A percentile compares a stretch with the other conserved stretches of the same genome.
phyloP scores from a whole-genome alignment of 2,113 vertebrate genomes.

The Centrocercus urophasianus region DNA sequence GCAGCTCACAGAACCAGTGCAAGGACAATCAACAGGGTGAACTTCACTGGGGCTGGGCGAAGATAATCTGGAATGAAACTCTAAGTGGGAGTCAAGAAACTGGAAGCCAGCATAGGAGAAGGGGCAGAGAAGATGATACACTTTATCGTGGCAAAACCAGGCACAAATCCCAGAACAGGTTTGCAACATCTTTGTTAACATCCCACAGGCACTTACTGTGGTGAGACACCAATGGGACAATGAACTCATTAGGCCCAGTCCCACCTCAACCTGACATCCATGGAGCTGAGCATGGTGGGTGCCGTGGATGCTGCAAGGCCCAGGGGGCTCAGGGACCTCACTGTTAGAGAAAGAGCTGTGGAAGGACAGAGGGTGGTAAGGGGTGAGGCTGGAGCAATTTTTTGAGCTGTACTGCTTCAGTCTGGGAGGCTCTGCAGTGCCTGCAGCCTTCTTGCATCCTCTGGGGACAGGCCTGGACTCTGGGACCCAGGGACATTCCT shows the following conservation, averaged over 20 bases:
- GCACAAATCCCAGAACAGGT: background rate
- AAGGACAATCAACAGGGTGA: background rate
- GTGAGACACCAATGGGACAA: background rate
- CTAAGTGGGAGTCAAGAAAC: background rate
- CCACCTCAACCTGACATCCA: background rate
- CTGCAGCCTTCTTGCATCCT: background rate
- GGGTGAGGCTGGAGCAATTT: background rate
- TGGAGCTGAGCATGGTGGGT: background rate
- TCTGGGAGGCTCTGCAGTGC: background rate
- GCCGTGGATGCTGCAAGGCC: background rate
- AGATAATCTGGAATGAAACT: background rate
- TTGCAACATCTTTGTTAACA: background rate
- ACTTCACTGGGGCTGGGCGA: background rate
- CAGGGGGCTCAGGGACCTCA: accelerated
- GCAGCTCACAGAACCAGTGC: background rate
- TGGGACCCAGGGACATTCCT: background rate
- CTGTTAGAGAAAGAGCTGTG: background rate
- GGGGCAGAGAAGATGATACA: background rate
- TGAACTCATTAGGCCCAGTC: background rate
- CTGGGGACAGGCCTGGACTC: background rate
- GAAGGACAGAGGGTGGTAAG: background rate
- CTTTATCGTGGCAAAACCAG: background rate
- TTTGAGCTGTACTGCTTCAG: accelerated
- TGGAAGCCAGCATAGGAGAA: background rate
- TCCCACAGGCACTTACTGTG: accelerated